These are phyloP conservation scores for Fragum fragum DNA, from an alignment of 2,888 invertebrate species.

Conservation along the genomic window DNA sequence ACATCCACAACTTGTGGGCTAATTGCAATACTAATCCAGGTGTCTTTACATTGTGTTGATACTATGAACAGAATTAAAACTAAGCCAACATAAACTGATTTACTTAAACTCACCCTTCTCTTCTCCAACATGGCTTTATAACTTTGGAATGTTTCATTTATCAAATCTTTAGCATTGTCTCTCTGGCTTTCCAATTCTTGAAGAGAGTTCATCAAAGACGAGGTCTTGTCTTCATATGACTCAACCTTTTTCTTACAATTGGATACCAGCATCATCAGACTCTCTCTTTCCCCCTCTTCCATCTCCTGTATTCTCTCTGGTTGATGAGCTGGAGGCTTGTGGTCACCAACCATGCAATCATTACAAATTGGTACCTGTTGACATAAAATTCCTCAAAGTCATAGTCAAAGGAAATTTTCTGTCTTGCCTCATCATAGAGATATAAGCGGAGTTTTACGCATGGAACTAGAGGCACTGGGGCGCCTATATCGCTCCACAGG, in stretches of 20 bases:
- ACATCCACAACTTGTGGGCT: too few species aligned
- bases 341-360: slow-evolving; percentile 94
- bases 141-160: slow-evolving; percentile 88
- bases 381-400: too few species aligned
- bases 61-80: too few species aligned
- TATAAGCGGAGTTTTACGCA: too few species aligned
- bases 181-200: slow-evolving; percentile 95
- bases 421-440: too few species aligned
- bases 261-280: slow-evolving; percentile 91
- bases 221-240: slow-evolving; percentile 92
- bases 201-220: slow-evolving; percentile 92
- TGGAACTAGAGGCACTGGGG: too few species aligned
- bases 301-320: slow-evolving; percentile 94
- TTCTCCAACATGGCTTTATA: slow-evolving; percentile 93
- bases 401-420: too few species aligned
- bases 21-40: too few species aligned
- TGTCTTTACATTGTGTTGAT: too few species aligned
- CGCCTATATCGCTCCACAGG: too few species aligned
- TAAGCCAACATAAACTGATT: too few species aligned
- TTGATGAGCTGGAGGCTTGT: slow-evolving; percentile 93
- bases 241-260: slow-evolving; percentile 93
- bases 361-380: slow-evolving; percentile 94
- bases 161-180: slow-evolving; percentile 94
- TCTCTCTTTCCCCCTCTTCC: slow-evolving; percentile 92
- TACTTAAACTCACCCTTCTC: slow-evolving; percentile 88